These are phyloP conservation scores for Vireo altiloquus DNA, from an alignment of 2,113 vertebrate species.

Conservation along the genomic window DNA sequence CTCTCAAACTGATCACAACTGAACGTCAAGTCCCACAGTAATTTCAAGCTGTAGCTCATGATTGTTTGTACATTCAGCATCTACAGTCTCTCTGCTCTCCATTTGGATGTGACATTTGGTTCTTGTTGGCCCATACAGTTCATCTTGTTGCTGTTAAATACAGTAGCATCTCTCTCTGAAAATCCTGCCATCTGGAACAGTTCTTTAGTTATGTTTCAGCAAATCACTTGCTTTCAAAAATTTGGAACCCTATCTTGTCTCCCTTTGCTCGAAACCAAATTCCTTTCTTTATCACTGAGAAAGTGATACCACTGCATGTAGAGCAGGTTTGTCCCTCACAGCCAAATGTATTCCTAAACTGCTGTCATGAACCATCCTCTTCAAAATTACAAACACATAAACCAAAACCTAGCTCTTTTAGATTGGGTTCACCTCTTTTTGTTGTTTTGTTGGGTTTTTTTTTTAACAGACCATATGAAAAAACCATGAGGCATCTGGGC, in stretches of 20 bases:
- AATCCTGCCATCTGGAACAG: constrained; percentile 12
- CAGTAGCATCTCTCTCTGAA: neutral
- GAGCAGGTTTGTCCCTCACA: neutral
- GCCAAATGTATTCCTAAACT: neutral
- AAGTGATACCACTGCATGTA: neutral
- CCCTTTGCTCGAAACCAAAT: neutral
- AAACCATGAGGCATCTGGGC: neutral
- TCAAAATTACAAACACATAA: neutral
- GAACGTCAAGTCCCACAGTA: neutral
- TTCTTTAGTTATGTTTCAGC: neutral
- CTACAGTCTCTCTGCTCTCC: neutral
- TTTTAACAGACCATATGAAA: neutral
- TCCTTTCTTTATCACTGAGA: neutral
- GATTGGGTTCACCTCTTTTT: neutral
- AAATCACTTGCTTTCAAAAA: neutral
- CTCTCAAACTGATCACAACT: neutral
- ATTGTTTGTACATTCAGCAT: neutral
- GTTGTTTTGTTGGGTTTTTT: neutral
- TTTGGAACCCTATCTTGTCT: neutral
- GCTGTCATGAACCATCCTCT: neutral
- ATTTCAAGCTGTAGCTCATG: neutral
- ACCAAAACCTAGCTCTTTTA: neutral
- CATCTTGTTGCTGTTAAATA: constrained; percentile 31
- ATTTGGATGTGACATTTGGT: neutral
- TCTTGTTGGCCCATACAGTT: constrained; percentile 5